Conservation (phyloP, 2,113 vertebrate genomes). For the Coracopsis vasa region DNA sequence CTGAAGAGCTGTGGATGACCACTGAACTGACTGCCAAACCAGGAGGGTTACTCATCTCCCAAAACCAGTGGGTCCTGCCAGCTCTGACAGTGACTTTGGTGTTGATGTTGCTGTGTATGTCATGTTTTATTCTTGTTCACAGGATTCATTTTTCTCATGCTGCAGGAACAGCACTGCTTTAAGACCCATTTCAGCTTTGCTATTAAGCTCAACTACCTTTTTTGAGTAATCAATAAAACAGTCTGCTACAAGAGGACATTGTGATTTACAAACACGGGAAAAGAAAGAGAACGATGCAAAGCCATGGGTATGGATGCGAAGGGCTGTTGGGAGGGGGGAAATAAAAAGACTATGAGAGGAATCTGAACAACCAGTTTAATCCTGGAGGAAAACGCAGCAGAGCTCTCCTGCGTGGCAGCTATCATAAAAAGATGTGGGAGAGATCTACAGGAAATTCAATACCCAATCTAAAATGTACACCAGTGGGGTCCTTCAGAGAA, state of each 20-base stretch:
- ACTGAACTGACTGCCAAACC: background rate
- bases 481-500: conserved; percentile 19
- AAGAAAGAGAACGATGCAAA: conserved; percentile 49
- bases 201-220: conserved; percentile 56
- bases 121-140: background rate
- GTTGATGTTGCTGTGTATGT: background rate
- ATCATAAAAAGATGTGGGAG: conserved; percentile 56
- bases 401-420: conserved; percentile 52
- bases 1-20: background rate
- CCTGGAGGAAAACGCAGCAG: conserved; percentile 58
- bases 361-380: conserved; percentile 57
- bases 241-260: conserved; percentile 56
- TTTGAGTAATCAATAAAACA: conserved; percentile 71
- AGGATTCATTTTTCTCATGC: background rate
- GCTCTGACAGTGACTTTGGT: background rate
- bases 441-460: conserved; percentile 59
- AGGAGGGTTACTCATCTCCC: background rate
- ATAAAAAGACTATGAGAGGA: conserved; percentile 37
- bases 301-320: conserved; percentile 53
- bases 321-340: conserved; percentile 17
- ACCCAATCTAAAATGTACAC: conserved; percentile 30
- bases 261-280: conserved; percentile 65
- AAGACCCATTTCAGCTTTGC: conserved; percentile 52
- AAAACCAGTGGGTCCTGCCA: background rate
- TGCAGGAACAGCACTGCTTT: conserved; percentile 28